Percentiles rank a stretch among this genome's conserved stretches.
Conservation (phyloP, 2,888 invertebrate species). For the Drosophila multiciliata region DNA sequence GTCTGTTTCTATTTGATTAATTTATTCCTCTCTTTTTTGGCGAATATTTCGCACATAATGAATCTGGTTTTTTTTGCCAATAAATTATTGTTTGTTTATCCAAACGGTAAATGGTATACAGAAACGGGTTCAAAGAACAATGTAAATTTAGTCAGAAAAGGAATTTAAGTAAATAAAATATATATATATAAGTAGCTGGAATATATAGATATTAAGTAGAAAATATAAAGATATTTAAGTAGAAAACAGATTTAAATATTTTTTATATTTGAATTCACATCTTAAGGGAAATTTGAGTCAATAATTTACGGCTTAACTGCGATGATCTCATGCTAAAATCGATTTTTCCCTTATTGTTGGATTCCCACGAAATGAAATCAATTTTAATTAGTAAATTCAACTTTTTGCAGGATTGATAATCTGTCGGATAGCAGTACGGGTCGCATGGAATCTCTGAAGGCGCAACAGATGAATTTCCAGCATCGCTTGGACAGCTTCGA, state of each 20-base stretch:
- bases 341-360: not conserved
- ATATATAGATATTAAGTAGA: not conserved
- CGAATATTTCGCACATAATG: constrained; percentile 17
- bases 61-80: not conserved
- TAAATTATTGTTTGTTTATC: constrained; percentile 33
- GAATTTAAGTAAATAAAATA: not conserved
- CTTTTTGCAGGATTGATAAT: constrained; percentile 81
- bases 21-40: constrained; percentile 3
- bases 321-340: constrained; percentile 25
- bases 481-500: constrained; percentile 85
- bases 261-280: not conserved
- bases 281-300: too few species aligned
- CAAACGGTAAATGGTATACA: constrained; percentile 9
- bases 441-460: constrained; percentile 83
- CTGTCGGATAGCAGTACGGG: constrained; percentile 84
- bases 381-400: not conserved
- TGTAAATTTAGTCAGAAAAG: constrained; percentile 10
- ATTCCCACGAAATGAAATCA: not conserved
- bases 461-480: constrained; percentile 84
- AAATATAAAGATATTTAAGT: not conserved
- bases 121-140: constrained; percentile 31
- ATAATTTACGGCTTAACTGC: not conserved
- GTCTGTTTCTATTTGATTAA: not conserved
- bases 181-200: constrained; percentile 1
- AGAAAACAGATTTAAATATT: not conserved